Conservation (phyloP, 1,140 invertebrate species). For the Glomeris maerens region DNA sequence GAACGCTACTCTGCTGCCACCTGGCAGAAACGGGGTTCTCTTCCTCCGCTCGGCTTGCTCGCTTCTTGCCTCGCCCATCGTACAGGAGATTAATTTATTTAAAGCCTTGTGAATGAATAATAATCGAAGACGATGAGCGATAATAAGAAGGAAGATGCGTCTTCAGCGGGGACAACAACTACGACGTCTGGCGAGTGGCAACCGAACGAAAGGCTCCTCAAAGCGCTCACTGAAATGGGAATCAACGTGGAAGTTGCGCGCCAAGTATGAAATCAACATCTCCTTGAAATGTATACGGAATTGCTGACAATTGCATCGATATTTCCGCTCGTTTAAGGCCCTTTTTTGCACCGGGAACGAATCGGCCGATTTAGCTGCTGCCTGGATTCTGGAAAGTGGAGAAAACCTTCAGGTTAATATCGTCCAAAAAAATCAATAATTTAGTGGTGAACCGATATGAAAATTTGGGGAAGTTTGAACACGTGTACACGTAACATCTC, state of each 20-base stretch:
- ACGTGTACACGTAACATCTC: too few species aligned
- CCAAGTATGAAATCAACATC: conserved; percentile 21
- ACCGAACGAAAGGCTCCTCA: conserved; percentile 27
- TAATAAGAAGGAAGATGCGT: too few species aligned
- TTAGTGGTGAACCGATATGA: too few species aligned
- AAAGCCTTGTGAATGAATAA: too few species aligned
- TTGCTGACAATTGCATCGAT: background rate
- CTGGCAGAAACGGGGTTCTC: too few species aligned
- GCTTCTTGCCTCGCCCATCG: too few species aligned
- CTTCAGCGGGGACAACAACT: too few species aligned
- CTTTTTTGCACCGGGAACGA: conserved; percentile 41
- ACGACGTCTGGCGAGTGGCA: conserved; percentile 23
- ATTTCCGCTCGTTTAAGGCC: conserved; percentile 27
- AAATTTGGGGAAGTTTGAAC: too few species aligned
- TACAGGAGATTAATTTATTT: too few species aligned
- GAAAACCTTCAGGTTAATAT: conserved; percentile 10
- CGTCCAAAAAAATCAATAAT: conserved; percentile 10
- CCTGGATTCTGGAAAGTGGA: conserved; percentile 39
- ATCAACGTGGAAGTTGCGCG: conserved; percentile 26
- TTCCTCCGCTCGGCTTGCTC: too few species aligned
- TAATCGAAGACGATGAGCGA: too few species aligned
- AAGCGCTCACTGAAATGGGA: conserved; percentile 28
- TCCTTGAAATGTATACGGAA: conserved; percentile 2
- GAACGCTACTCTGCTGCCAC: too few species aligned
- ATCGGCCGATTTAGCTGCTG: conserved; percentile 37